Base-by-base conservation (phyloP, 2,113 vertebrate genomes). In the Hucho hucho region DNA sequence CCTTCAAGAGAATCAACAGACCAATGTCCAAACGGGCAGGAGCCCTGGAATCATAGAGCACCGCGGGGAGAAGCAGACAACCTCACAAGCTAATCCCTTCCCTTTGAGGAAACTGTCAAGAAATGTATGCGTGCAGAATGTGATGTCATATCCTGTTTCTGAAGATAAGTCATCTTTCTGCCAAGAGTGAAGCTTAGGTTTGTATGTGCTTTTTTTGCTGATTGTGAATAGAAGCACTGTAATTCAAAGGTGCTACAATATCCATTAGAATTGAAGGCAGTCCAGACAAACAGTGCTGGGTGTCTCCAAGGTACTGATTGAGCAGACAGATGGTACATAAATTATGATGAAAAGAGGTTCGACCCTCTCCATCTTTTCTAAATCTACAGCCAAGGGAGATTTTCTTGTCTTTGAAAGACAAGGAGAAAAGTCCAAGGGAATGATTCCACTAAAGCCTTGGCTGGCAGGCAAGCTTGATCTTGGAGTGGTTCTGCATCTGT, bases 381-480 rank as follows among this genome's bases (percentile, higher is more conserved):
- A 91, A 92, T 93, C 90, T 91, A 85, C 75, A 80, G 90, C 90
- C 90, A 92, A 90, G 49, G 81, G 80, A 90, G 84, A 87, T 89
- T 93, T 92, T 89, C 90, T 90, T 92, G 91, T 92, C 87, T 88
- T 87, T 87, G 87, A 89, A 89, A 87, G 84, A 89, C 84, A 81
- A 80, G 81, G 71, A 83, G 79, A 83, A 86, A 85, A 81, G 32
- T 79, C 79, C 78, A 79, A 47, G 83, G 79, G 87, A 89, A 83
- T 14, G 49, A 53, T 53, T 53, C 4, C 49, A 83, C 90, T 89
- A 91, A 93, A 86, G 80, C 90, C 84, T 87, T 61, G 74, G 86
- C 74, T 93, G 90, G 90, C 90, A 87, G 78, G 87, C 89, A 85
- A 75, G 73, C 82, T 61, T 12, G 0, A 70, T 70, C 82, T 77